Evolutionary conservation across 2,888 invertebrate species (phyloP), one percentile per base, ranked within the genome.

Genomic region (Diabrotica balteata): DNA sequence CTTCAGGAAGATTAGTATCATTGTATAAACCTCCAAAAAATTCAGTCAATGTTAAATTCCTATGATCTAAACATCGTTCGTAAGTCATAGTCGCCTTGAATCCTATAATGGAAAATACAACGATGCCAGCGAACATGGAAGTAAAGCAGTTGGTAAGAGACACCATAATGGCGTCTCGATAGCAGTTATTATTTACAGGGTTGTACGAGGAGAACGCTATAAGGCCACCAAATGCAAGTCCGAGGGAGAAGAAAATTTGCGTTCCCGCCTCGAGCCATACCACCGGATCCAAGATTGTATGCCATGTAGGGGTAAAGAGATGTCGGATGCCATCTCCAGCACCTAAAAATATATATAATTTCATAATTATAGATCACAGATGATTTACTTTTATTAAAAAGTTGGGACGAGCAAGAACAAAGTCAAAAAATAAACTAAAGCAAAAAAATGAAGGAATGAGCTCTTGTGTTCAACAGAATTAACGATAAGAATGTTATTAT

Each of bases 201-300:
- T 97, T 98, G 85, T 98, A 98, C 0, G 97, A 97, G 0, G 95
- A 94, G 82, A 97, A 98, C 0, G 97, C 97, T 70, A 98, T 97
- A 49, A 98, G 86, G 8, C 97, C 97, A 9, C 98, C 98, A 78
- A 98, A 98, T 0, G 97, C 97, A 59, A 98, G 85, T 8, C 97
- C 97, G 69, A 97, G 88, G 0, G 97, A 97, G 85, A 97, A 98
- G 86, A 98, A 98, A 78, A 98, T 97, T 84, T 98, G 98, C 0
- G 97, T 97, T 3, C 97, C 97, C 0, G 98, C 97, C 85, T 98
- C 97, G 63, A 98, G 85, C 98, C 98, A 98, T 0, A 98, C 97
- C 0, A 95, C 94, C 8, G 97, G 97, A 85, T 97, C 97, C 47
- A 93, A 85, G 67, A 98, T 88, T 68, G 91, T 95, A 79, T 93